A percentile compares a stretch with the other conserved stretches of the same genome.
Conservation (phyloP, 2,113 vertebrate species). For the Oncorhynchus tshawytscha region DNA sequence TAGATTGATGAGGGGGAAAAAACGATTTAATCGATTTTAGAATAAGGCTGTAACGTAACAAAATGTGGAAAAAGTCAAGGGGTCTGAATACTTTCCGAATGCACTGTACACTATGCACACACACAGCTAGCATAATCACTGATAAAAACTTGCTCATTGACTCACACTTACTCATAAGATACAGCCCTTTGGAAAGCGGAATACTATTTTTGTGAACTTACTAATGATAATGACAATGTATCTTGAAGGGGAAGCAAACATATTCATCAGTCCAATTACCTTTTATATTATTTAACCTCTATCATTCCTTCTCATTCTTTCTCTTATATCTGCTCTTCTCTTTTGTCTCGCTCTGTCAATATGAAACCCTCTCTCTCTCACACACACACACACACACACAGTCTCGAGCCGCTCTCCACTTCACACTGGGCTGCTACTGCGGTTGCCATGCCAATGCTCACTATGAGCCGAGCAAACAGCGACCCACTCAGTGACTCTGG, state of each 20-base stretch:
- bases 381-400: conserved; percentile 1
- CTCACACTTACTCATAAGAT: not conserved
- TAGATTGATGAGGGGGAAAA: too few species aligned
- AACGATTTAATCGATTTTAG: too few species aligned
- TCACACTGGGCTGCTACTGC: conserved; percentile 72
- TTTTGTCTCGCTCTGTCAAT: conserved; percentile 17
- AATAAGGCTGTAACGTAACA: too few species aligned
- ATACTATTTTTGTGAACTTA: not conserved
- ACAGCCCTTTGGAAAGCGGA: not conserved
- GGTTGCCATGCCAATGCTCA: conserved; percentile 70
- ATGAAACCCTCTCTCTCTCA: not conserved
- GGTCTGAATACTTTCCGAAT: too few species aligned
- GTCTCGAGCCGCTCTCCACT: conserved; percentile 35
- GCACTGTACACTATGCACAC: not conserved
- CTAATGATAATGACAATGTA: not conserved
- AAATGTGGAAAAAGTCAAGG: not conserved
- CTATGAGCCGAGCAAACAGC: conserved; percentile 68
- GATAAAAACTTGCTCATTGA: not conserved
- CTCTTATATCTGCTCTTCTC: not conserved
- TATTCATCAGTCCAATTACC: not conserved
- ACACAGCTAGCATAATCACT: not conserved
- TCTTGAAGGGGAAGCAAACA: not conserved
- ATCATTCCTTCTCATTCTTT: not conserved
- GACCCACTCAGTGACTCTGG: conserved; percentile 63
- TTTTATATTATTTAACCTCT: not conserved